Percentiles rank a stretch among this genome's conserved stretches.
phyloP scores from a whole-genome alignment of 1,140 invertebrate genomes.

The Drosophila nebulosa region DNA sequence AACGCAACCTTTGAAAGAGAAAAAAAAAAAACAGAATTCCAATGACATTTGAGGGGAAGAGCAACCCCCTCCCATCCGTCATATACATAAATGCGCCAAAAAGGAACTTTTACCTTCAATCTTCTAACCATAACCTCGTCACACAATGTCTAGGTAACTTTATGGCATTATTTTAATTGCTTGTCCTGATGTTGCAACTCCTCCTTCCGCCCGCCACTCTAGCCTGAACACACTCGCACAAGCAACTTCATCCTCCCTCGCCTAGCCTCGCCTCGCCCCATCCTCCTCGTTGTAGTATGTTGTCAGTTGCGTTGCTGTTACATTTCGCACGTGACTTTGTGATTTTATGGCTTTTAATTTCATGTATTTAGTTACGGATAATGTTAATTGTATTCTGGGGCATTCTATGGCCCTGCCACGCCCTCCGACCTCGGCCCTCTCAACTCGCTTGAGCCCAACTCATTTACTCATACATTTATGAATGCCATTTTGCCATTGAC shows the following conservation, averaged over 20 bases:
- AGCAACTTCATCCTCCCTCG: not conserved
- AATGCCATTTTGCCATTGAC: constrained; percentile 19
- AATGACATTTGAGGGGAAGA: constrained; percentile 59
- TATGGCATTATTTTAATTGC: constrained; percentile 77
- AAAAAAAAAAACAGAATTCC: constrained; percentile 72
- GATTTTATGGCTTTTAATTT: constrained; percentile 79
- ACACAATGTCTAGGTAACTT: constrained; percentile 41
- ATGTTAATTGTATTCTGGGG: constrained; percentile 69
- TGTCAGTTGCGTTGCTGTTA: constrained; percentile 54
- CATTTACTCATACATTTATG: not conserved
- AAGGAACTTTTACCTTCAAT: constrained; percentile 39
- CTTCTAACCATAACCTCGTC: not conserved
- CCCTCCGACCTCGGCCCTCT: not conserved
- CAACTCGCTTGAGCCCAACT: not conserved
- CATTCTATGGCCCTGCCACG: not conserved
- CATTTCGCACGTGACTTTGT: constrained; percentile 76
- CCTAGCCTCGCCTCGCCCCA: too few relatives aligned
- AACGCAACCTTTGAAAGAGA: constrained; percentile 56
- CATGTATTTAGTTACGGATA: constrained; percentile 76
- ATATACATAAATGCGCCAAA: not conserved
- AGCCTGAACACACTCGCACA: not conserved
- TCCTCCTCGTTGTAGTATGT: too few relatives aligned
- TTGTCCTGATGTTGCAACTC: constrained; percentile 41
- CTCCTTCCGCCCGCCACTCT: not conserved
- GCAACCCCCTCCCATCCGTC: not conserved